Evolutionary conservation across 2,797 vertebrate species (phyloP).

Genomic region (Ispidina picta): DNA sequence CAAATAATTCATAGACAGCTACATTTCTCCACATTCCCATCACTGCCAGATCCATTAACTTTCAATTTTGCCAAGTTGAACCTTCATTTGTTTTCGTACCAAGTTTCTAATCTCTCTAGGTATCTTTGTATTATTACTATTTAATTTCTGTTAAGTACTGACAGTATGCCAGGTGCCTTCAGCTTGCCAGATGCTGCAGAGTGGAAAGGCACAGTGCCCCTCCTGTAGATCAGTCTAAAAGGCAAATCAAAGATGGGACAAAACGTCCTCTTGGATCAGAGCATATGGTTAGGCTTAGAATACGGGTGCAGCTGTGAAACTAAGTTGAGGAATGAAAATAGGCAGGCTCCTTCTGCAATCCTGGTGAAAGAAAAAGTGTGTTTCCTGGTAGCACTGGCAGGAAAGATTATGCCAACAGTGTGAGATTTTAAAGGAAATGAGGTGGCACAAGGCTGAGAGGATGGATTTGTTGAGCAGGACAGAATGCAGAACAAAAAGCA

Average conservation of each 20-base stretch:
- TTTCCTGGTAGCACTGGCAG: not conserved
- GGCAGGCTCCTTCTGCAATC: not conserved
- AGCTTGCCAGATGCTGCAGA: conserved; percentile 11
- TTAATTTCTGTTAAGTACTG: conserved; percentile 59
- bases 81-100: not conserved
- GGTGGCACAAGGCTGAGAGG: not conserved
- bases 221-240: not conserved
- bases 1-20: conserved; percentile 38
- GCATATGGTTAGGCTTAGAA: not conserved
- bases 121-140: conserved; percentile 46
- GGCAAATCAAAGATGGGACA: not conserved
- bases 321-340: not conserved
- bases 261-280: not conserved
- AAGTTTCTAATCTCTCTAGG: conserved; percentile 51
- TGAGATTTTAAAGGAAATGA: not conserved
- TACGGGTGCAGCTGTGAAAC: not conserved
- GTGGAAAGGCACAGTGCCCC: not conserved
- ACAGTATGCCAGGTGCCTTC: conserved; percentile 16
- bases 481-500: not conserved
- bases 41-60: conserved; percentile 14
- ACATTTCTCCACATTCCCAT: not conserved
- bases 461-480: not conserved
- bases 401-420: not conserved
- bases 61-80: conserved; percentile 31
- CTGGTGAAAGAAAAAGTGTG: not conserved